Evolutionary conservation across 1,140 invertebrate species (phyloP).

Genomic region (Mactra quadrangularis): DNA sequence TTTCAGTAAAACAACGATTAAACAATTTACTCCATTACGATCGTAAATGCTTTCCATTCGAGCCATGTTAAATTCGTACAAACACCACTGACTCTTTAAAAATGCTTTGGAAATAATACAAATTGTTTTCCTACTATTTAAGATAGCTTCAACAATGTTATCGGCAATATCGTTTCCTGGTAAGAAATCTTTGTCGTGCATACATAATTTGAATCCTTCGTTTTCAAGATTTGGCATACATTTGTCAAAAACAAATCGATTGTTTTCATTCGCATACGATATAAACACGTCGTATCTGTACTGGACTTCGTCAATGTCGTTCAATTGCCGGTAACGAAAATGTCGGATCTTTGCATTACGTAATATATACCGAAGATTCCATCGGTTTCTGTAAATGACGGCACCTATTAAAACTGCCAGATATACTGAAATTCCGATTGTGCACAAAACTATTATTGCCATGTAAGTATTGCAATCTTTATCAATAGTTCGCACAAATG

Average conservation of each 20-base stretch:
- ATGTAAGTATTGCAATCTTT: not conserved
- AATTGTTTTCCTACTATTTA: constrained; percentile 86
- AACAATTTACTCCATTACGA: not conserved
- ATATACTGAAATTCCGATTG: constrained; percentile 11
- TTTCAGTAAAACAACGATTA: constrained; percentile 32
- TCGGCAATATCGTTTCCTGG: constrained; percentile 85
- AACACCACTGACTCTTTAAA: constrained; percentile 88
- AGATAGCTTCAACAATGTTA: constrained; percentile 86
- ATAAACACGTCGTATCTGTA: constrained; percentile 71
- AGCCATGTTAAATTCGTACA: constrained; percentile 77
- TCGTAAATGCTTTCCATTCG: constrained; percentile 54
- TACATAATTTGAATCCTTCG: constrained; percentile 63
- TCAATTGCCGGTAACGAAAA: constrained; percentile 16
- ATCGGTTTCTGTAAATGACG: constrained; percentile 40
- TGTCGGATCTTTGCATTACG: constrained; percentile 30
- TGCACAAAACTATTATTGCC: constrained; percentile 3
- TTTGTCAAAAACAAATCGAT: constrained; percentile 53
- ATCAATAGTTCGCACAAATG: not conserved
- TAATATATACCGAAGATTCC: constrained; percentile 47
- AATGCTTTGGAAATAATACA: constrained; percentile 87
- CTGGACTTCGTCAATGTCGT: not conserved
- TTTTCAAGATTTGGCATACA: constrained; percentile 65
- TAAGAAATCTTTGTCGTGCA: constrained; percentile 75
- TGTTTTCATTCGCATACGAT: constrained; percentile 65
- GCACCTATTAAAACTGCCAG: constrained; percentile 4